A percentile compares a stretch with the other conserved stretches of the same genome.
These are phyloP conservation scores for Drosophila leontia DNA, from an alignment of 1,140 invertebrate species.

Conservation along the genomic window DNA sequence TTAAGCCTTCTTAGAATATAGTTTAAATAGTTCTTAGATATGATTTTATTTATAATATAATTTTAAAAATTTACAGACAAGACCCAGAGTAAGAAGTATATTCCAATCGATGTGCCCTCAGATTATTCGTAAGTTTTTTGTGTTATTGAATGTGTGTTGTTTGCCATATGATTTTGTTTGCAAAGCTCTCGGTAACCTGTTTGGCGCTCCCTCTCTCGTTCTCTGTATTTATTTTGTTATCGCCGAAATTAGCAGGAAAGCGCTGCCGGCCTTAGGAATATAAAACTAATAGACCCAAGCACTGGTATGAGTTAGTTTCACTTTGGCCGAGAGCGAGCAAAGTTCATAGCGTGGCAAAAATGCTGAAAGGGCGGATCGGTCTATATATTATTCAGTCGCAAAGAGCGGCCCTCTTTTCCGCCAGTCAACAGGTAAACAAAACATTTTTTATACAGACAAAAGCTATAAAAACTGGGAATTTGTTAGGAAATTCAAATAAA, in stretches of 20 bases:
- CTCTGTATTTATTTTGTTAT: constrained; percentile 17
- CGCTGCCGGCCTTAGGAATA: not conserved
- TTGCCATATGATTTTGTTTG: constrained; percentile 18
- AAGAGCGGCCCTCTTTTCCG: not conserved
- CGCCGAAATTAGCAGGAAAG: constrained; percentile 11
- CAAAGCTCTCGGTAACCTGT: constrained; percentile 13
- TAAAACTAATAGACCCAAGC: not conserved
- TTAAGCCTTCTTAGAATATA: too few species aligned
- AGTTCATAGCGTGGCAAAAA: constrained; percentile 18
- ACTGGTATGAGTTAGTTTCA: not conserved
- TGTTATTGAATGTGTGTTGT: constrained; percentile 8
- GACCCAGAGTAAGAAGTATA: not conserved
- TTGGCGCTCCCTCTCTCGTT: not conserved
- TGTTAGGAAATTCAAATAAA: not conserved
- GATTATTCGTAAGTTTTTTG: not conserved
- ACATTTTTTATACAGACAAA: not conserved
- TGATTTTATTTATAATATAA: not conserved
- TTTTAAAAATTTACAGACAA: not conserved
- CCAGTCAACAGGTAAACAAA: constrained; percentile 28
- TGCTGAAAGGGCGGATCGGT: constrained; percentile 21
- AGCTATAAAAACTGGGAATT: not conserved
- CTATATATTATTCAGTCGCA: constrained; percentile 18
- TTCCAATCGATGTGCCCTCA: not conserved
- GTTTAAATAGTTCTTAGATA: not conserved
- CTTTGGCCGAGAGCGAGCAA: constrained; percentile 1